A percentile compares a stretch with the other conserved stretches of the same genome.
Conservation (phyloP, 92 coral and sea anemone species). For the Zoanthus solanderi region DNA sequence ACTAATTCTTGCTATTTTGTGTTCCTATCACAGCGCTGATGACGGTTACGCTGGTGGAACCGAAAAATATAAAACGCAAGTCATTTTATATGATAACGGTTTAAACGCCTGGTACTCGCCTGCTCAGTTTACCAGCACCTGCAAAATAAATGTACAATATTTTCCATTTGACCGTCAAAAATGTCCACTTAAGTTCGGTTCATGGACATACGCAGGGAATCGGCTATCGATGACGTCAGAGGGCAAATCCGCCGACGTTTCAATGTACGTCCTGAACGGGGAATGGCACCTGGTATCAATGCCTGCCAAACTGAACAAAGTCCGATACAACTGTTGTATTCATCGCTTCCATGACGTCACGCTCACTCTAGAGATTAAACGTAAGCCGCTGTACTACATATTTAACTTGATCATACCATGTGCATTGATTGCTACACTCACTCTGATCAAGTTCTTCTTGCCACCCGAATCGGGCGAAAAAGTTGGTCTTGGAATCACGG, state of each 20-base stretch:
- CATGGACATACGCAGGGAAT: slow-evolving; percentile 91
- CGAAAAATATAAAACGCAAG: slow-evolving; percentile 87
- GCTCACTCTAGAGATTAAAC: slow-evolving; percentile 71
- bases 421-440: slow-evolving; percentile 84
- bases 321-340: slow-evolving; percentile 77
- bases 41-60: slow-evolving; percentile 90
- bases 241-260: slow-evolving; percentile 71
- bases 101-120: slow-evolving; percentile 85
- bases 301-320: slow-evolving; percentile 77
- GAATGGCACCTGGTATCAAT: slow-evolving; percentile 81
- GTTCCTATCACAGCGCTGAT: slow-evolving; percentile 72
- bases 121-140: slow-evolving; percentile 88
- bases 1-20: background rate
- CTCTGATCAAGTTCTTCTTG: slow-evolving; percentile 82
- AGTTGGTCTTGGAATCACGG: slow-evolving; percentile 93
- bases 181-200: slow-evolving; percentile 92
- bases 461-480: slow-evolving; percentile 98
- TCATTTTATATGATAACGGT: slow-evolving; percentile 73
- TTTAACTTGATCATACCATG: slow-evolving; percentile 94
- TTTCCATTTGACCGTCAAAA: slow-evolving; percentile 96
- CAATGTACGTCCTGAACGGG: slow-evolving; percentile 76
- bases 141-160: slow-evolving; percentile 85
- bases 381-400: slow-evolving; percentile 90
- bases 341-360: slow-evolving; percentile 80
- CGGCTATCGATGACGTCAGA: slow-evolving; percentile 79